Evolutionary conservation across 2,888 invertebrate species (phyloP).

Genomic region (Galerucella nymphaeae): DNA sequence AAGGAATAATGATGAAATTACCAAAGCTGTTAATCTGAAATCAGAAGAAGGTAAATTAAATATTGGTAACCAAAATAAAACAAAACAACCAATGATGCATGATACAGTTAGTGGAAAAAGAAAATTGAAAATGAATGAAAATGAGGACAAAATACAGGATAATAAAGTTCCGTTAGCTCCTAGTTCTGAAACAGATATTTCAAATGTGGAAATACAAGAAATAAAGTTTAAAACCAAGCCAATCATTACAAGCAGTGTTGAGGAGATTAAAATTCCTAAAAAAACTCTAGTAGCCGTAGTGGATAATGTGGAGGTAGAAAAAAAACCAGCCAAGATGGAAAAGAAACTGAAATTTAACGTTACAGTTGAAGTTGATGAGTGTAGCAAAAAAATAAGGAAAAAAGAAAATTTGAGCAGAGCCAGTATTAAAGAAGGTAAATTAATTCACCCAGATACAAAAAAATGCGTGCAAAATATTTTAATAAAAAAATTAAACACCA

Average conservation of each 20-base stretch:
- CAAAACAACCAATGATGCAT: not conserved
- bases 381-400: slow-evolving; percentile 20
- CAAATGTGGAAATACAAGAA: slow-evolving; percentile 68
- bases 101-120: not conserved
- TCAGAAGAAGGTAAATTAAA: not conserved
- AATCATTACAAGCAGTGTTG: slow-evolving; percentile 68
- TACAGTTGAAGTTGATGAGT: slow-evolving; percentile 56
- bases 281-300: slow-evolving; percentile 64
- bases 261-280: slow-evolving; percentile 62
- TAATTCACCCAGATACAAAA: slow-evolving; percentile 11
- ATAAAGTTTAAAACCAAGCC: slow-evolving; percentile 66
- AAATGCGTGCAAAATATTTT: slow-evolving; percentile 4
- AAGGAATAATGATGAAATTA: not conserved
- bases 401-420: slow-evolving; percentile 1
- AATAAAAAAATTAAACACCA: slow-evolving; percentile 19
- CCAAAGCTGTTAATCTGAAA: not conserved
- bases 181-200: slow-evolving; percentile 55
- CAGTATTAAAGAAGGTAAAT: slow-evolving; percentile 8
- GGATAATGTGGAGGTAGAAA: slow-evolving; percentile 72
- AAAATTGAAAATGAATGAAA: not conserved
- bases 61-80: not conserved
- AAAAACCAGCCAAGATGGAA: slow-evolving; percentile 61
- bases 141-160: not conserved
- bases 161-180: not conserved
- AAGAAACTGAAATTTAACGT: slow-evolving; percentile 62